These are phyloP conservation scores for Opisthograptis luteolata DNA, from an alignment of 2,888 invertebrate species.

Conservation along the genomic window DNA sequence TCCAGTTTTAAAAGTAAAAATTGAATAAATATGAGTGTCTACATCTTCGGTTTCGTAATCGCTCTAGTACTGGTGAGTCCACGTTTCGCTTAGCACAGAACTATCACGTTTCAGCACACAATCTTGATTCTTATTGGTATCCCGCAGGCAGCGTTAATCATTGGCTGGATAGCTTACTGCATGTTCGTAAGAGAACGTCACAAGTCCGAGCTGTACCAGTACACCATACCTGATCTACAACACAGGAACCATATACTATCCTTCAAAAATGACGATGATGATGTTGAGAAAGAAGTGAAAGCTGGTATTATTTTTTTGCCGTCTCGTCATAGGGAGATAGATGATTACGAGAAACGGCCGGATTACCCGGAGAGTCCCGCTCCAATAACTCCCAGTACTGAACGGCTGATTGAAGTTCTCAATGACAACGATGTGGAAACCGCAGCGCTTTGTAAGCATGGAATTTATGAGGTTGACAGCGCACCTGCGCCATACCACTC, in stretches of 20 bases:
- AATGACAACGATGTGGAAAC: constrained; percentile 48
- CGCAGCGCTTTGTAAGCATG: constrained; percentile 58
- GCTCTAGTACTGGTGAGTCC: constrained; percentile 72
- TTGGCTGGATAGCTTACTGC: constrained; percentile 73
- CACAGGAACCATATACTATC: constrained; percentile 55
- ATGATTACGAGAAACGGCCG: constrained; percentile 63
- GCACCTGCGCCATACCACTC: constrained; percentile 51
- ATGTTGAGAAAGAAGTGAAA: constrained; percentile 45
- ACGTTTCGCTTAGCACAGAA: constrained; percentile 15
- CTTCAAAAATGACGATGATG: constrained; percentile 49
- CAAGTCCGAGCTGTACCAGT: constrained; percentile 64
- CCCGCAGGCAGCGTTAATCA: constrained; percentile 64
- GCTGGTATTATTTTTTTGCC: constrained; percentile 71
- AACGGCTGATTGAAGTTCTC: constrained; percentile 64
- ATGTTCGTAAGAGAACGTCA: constrained; percentile 74
- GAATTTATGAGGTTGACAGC: constrained; percentile 64
- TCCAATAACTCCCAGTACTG: constrained; percentile 53
- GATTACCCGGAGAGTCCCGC: constrained; percentile 73
- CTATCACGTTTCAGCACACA: background rate
- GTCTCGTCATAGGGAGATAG: constrained; percentile 61
- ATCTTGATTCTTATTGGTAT: constrained; percentile 1
- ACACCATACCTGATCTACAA: constrained; percentile 64
- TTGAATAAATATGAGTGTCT: constrained; percentile 62
- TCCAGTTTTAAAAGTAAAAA: constrained; percentile 30
- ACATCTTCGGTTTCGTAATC: constrained; percentile 67